Evolutionary conservation across 2,888 invertebrate genomes (phyloP), one percentile per base, ranked within the genome.

Genomic region (Cremastinae sp.): DNA sequence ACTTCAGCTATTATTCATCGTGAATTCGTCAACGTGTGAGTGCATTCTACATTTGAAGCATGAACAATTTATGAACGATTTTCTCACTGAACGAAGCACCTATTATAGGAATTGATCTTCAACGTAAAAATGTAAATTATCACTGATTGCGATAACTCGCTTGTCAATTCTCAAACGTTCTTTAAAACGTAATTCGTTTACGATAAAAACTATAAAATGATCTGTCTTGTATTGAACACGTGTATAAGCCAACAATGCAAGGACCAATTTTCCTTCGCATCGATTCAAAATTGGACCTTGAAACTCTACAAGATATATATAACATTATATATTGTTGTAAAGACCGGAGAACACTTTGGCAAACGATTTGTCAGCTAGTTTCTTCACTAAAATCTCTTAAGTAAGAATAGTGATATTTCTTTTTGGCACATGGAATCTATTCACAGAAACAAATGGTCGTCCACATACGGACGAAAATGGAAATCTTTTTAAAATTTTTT

Each of bases 281-380:
- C 9, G 10, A 34, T 62, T 38, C 38, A 20, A 56, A 75, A 68
- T 62, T 36, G 58, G 56, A 66, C 66, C 54, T 38, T 49, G 66
- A 66, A 66, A 51, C 56, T 45, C 43, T 66, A 71, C 43, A 41
- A 54, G 47, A 62, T 65, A 56, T 54, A 64, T 36, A 43, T 66
- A 65, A 28, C 5, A 28, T 3, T 28, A 3, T 28, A 3, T 28
- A 28, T 28, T 5, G 5, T 5, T 28, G 5, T 22, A 68, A n/a
- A 58, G 14, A 58, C 45, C 34, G 43, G 72, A 64, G 68, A 75
- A 75, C 62, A 75, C 75, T 75, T 72, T 75, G 75, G 75, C 71
- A 72, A 61, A 45, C 49, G 36, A 51, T 28, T 56, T 28, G 45
- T 75, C 12, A 56, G 53, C 58, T 56, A 72, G 22, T n/a, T 43